Percentiles rank a stretch among this genome's conserved stretches.
Evolutionary conservation across 2,888 invertebrate genomes (phyloP).

Genomic region (Cheilosia pagana): DNA sequence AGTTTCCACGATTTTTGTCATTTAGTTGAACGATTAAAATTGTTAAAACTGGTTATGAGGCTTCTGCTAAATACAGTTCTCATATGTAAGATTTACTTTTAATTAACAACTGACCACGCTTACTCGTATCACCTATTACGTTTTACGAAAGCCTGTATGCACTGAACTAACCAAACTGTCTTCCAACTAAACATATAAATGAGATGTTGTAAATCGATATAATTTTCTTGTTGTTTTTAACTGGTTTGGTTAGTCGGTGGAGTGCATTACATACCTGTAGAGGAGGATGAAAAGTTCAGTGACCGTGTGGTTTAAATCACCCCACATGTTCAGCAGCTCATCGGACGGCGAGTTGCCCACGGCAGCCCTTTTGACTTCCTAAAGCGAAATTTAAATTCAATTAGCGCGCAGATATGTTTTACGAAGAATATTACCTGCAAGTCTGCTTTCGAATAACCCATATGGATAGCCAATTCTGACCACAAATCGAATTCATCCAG

Average conservation of each 20-base stretch:
- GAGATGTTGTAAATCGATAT: not conserved
- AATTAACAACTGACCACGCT: not conserved
- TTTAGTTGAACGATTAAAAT: no score
- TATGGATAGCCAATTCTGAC: conserved; percentile 90
- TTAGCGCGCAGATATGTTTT: not conserved
- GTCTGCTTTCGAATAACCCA: conserved; percentile 86
- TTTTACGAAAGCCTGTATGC: no score
- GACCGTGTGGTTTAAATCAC: conserved; percentile 91
- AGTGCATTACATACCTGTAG: conserved; percentile 80
- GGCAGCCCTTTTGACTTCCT: conserved; percentile 86
- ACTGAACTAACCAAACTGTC: not conserved
- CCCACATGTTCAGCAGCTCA: conserved; percentile 91
- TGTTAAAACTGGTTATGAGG: not conserved
- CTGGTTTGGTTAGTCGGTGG: conserved; percentile 17
- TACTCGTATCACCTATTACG: not conserved
- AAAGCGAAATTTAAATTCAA: conserved; percentile 7
- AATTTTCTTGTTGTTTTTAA: conserved; percentile 4
- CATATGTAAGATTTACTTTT: not conserved
- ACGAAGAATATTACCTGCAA: conserved; percentile 77
- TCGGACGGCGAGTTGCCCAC: conserved; percentile 88
- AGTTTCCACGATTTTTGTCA: not conserved
- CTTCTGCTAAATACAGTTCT: not conserved
- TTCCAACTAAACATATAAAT: not conserved
- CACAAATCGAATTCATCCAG: conserved; percentile 92
- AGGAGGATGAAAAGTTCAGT: conserved; percentile 91